phyloP scores from a whole-genome alignment of 2,888 invertebrate species.

The Eristalis tenax region DNA sequence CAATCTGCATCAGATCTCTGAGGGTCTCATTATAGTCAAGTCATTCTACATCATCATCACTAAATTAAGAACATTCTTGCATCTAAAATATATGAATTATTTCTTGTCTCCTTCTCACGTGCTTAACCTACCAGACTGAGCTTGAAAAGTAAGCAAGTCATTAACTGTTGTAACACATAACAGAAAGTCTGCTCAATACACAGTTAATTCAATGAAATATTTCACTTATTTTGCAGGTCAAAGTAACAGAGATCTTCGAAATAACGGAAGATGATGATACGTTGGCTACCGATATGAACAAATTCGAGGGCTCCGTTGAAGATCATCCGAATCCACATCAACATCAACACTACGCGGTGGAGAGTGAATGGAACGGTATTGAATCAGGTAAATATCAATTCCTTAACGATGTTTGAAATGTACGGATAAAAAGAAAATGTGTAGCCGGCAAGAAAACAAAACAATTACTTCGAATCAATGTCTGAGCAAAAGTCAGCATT shows the following conservation, averaged over 20 bases:
- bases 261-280: constrained; percentile 89
- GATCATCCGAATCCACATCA: constrained; percentile 80
- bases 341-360: constrained; percentile 78
- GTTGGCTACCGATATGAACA: constrained; percentile 82
- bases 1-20: too few species aligned
- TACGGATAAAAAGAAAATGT: background rate
- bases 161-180: background rate
- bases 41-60: background rate
- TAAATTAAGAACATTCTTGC: background rate
- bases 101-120: background rate
- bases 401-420: background rate
- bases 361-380: constrained; percentile 80
- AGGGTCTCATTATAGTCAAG: background rate
- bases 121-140: background rate
- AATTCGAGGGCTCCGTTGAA: constrained; percentile 79
- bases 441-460: too few species aligned
- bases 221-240: constrained; percentile 83
- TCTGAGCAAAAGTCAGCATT: too few species aligned
- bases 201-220: background rate
- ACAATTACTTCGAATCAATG: too few species aligned
- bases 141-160: constrained; percentile 12
- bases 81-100: background rate
- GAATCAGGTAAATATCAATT: constrained; percentile 78
- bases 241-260: constrained; percentile 94
- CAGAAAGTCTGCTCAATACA: too few species aligned